phyloP scores from a whole-genome alignment of 2,797 vertebrate genomes.

The Microchirus variegatus region DNA sequence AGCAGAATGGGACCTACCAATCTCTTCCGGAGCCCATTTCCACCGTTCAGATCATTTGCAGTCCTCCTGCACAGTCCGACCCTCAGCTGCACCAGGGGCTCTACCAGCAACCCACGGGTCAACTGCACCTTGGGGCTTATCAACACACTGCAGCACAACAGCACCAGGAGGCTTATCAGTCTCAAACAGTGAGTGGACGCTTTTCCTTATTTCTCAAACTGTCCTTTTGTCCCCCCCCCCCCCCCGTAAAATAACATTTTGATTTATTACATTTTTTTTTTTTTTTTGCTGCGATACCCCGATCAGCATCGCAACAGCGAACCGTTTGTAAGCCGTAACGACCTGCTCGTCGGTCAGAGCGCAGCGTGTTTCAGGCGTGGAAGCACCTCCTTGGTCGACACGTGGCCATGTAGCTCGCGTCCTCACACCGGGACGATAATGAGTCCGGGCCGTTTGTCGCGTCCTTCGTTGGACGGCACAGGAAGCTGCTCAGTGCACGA shows the following conservation, averaged over 20 bases:
- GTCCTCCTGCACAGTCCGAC: constrained; percentile 81
- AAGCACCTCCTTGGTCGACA: constrained; percentile 68
- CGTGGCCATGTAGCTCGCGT: constrained; percentile 53
- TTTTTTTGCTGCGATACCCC: constrained; percentile 40
- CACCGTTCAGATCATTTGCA: constrained; percentile 83
- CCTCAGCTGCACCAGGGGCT: constrained; percentile 62
- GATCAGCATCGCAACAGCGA: constrained; percentile 70
- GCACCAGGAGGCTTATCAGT: constrained; percentile 67
- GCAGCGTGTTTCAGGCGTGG: constrained; percentile 54
- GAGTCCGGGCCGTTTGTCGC: constrained; percentile 25
- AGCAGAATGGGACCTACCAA: constrained; percentile 88
- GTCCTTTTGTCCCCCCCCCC: constrained; percentile 27
- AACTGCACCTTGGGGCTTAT: constrained; percentile 61
- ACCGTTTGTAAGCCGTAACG: constrained; percentile 57
- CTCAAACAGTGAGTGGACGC: constrained; percentile 76
- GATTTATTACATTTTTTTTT: too few relatives aligned
- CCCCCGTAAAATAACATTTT: constrained; percentile 36
- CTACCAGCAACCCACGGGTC: constrained; percentile 62
- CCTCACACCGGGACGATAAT: constrained; percentile 10
- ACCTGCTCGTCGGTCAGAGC: constrained; percentile 40
- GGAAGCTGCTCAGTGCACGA: constrained; percentile 1
- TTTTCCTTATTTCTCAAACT: constrained; percentile 3
- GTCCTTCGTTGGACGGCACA: constrained; percentile 38
- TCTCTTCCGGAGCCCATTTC: constrained; percentile 82
- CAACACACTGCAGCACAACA: constrained; percentile 63